These are phyloP conservation scores for Cerastis rubricosa DNA, from an alignment of 2,888 invertebrate genomes.

Conservation along the genomic window DNA sequence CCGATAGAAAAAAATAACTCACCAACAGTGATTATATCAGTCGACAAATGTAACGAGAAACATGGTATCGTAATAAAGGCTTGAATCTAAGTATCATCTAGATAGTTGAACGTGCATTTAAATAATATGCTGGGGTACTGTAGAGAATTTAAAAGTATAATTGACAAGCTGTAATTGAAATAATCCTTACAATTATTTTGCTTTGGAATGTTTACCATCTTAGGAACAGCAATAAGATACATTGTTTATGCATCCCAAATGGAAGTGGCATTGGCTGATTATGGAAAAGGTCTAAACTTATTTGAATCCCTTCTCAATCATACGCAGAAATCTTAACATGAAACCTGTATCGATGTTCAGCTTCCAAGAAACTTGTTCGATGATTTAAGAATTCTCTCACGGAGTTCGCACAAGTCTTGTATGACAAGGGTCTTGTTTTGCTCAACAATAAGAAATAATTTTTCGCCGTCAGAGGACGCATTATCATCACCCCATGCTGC, in stretches of 20 bases:
- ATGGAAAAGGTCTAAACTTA: slow-evolving; percentile 16
- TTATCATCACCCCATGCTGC: slow-evolving; percentile 67
- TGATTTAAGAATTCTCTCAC: slow-evolving; percentile 52
- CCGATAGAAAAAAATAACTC: not conserved
- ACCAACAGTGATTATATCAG: not conserved
- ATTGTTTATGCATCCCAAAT: slow-evolving; percentile 34
- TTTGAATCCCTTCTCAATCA: slow-evolving; percentile 41
- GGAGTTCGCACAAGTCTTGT: slow-evolving; percentile 38
- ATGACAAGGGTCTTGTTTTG: slow-evolving; percentile 34
- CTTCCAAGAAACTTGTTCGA: slow-evolving; percentile 62
- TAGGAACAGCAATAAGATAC: slow-evolving; percentile 19
- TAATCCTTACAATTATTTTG: not conserved
- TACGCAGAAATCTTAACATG: slow-evolving; percentile 45
- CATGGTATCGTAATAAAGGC: not conserved
- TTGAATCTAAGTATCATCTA: not conserved
- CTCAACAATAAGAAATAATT: slow-evolving; percentile 32
- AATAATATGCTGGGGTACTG: not conserved
- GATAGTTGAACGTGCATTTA: not conserved
- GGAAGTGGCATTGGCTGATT: slow-evolving; percentile 29
- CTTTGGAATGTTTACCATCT: slow-evolving; percentile 27
- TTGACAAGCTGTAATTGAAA: not conserved
- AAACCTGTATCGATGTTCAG: slow-evolving; percentile 55
- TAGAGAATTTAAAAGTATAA: slow-evolving; percentile 16
- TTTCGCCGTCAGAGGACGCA: slow-evolving; percentile 52
- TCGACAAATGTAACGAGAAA: not conserved